Evolutionary conservation across 2,888 invertebrate genomes (phyloP).

Genomic region (Germaria angustata): DNA sequence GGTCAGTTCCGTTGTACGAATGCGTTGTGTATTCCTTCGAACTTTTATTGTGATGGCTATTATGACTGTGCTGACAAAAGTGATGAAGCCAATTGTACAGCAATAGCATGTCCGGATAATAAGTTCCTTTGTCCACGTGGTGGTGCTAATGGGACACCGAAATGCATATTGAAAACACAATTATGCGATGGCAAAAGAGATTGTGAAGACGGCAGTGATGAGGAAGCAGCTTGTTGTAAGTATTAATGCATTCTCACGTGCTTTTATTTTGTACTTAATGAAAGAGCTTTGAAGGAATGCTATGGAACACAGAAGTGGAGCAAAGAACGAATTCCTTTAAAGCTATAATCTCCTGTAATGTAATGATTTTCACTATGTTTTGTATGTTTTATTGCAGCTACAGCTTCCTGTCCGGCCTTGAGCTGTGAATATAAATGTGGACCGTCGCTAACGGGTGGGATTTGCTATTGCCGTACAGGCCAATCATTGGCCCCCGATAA

Average conservation of each 20-base stretch:
- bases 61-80: conserved; percentile 94
- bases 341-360: background rate
- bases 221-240: conserved; percentile 93
- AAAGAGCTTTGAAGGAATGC: conserved; percentile 1
- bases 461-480: conserved; percentile 93
- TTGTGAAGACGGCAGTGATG: conserved; percentile 95
- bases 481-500: conserved; percentile 91
- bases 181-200: conserved; percentile 95
- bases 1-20: conserved; percentile 96
- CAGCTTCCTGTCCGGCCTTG: conserved; percentile 88
- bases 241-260: conserved; percentile 72
- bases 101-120: conserved; percentile 92
- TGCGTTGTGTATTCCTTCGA: conserved; percentile 93
- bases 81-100: conserved; percentile 93
- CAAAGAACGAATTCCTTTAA: background rate
- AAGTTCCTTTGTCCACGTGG: conserved; percentile 94
- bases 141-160: conserved; percentile 85
- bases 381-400: conserved; percentile 82
- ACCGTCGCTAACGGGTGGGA: conserved; percentile 92
- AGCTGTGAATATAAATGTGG: conserved; percentile 96
- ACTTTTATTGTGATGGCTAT: conserved; percentile 90
- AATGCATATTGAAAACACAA: conserved; percentile 92
- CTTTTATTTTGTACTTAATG: background rate
- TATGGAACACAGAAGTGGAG: background rate
- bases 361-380: background rate